phyloP scores from a whole-genome alignment of 1,140 invertebrate genomes.

The Caenorhabditis remanei region DNA sequence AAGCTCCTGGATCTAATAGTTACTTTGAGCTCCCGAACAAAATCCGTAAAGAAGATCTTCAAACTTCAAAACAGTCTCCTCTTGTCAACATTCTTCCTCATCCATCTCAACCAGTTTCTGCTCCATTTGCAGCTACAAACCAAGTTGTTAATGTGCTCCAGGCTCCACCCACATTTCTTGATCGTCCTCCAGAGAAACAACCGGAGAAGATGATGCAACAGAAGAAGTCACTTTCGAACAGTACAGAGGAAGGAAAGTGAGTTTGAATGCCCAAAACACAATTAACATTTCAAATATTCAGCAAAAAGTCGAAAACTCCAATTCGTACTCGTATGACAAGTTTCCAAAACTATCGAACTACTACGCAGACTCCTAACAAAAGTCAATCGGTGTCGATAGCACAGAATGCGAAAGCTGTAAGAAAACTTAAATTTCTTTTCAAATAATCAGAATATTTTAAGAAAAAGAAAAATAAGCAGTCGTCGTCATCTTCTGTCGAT shows the following conservation, averaged over 20 bases:
- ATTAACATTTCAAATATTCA: background rate
- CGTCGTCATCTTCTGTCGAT: background rate
- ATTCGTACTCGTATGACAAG: background rate
- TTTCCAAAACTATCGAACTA: background rate
- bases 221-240: conserved; percentile 1
- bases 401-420: background rate
- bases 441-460: background rate
- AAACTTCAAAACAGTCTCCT: background rate
- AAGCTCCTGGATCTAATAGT: conserved; percentile 7
- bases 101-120: background rate
- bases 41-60: background rate
- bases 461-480: background rate
- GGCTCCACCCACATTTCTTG: background rate
- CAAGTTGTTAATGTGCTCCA: background rate
- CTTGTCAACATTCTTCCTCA: conserved; percentile 10
- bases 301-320: background rate
- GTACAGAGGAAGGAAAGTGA: background rate
- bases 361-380: background rate
- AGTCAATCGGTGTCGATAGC: background rate
- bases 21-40: conserved; percentile 24
- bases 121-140: background rate
- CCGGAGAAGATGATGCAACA: background rate
- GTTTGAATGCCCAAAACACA: background rate
- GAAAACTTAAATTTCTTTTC: background rate
- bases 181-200: background rate